These are phyloP conservation scores for Flexamia atlantica DNA, from an alignment of 2,888 invertebrate genomes.

Conservation along the genomic window DNA sequence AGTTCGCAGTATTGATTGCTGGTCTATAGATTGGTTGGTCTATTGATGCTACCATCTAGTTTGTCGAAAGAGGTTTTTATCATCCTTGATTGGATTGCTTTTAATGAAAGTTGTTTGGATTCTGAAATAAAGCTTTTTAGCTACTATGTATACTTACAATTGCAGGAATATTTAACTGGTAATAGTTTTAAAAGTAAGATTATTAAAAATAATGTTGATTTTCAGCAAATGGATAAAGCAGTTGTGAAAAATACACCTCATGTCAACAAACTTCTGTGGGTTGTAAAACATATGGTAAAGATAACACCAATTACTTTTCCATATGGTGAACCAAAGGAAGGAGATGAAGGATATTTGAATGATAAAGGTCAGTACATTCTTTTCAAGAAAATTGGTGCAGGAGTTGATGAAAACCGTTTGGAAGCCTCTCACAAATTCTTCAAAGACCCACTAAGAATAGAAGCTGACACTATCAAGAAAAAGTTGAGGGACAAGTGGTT, in stretches of 20 bases:
- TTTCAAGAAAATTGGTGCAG: constrained; percentile 39
- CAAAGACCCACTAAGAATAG: constrained; percentile 14
- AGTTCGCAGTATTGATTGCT: too few relatives aligned
- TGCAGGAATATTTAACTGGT: too few relatives aligned
- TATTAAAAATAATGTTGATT: background rate
- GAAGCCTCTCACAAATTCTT: constrained; percentile 36
- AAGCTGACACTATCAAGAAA: constrained; percentile 31
- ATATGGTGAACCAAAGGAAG: constrained; percentile 48
- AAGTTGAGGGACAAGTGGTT: constrained; percentile 47
- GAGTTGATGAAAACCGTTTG: constrained; percentile 36
- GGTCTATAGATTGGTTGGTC: too few relatives aligned
- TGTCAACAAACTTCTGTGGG: constrained; percentile 15
- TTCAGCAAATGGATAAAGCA: constrained; percentile 42
- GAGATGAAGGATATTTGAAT: constrained; percentile 42
- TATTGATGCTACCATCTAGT: too few relatives aligned
- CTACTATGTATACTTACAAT: too few relatives aligned
- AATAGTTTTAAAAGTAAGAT: too few relatives aligned
- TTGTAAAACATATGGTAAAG: constrained; percentile 48
- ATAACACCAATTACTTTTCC: constrained; percentile 47
- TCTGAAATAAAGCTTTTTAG: too few relatives aligned
- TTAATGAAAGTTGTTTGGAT: too few relatives aligned
- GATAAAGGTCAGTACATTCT: constrained; percentile 46
- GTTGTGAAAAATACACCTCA: constrained; percentile 45
- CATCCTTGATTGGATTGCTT: too few relatives aligned
- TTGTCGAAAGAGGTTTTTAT: too few relatives aligned